These are phyloP conservation scores for Hyposoter didymator DNA, from an alignment of 2,888 invertebrate species.

Conservation along the genomic window DNA sequence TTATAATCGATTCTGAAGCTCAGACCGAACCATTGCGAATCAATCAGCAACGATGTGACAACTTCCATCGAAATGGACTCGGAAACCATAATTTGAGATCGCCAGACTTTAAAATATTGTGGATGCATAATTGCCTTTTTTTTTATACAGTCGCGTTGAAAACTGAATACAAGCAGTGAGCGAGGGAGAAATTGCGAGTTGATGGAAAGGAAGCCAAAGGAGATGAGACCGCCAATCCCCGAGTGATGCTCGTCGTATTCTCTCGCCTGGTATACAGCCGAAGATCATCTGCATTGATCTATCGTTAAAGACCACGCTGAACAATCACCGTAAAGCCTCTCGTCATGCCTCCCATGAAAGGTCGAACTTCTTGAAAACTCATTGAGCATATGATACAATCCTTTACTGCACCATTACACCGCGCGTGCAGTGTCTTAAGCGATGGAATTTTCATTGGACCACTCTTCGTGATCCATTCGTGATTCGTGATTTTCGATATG, in stretches of 20 bases:
- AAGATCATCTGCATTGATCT: slow-evolving; percentile 66
- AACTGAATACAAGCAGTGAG: slow-evolving; percentile 12
- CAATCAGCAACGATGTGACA: not conserved
- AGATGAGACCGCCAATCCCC: slow-evolving; percentile 54
- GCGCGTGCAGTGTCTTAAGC: slow-evolving; percentile 4
- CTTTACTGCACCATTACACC: slow-evolving; percentile 32
- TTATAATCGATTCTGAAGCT: not conserved
- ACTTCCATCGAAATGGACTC: not conserved
- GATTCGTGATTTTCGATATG: slow-evolving; percentile 28
- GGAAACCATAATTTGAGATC: not conserved
- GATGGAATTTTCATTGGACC: slow-evolving; percentile 65
- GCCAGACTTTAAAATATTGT: not conserved
- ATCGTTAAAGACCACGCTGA: slow-evolving; percentile 64
- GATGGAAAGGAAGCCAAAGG: slow-evolving; percentile 61
- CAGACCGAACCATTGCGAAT: not conserved
- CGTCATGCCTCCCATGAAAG: slow-evolving; percentile 63
- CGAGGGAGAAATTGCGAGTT: not conserved
- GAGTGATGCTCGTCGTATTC: slow-evolving; percentile 46
- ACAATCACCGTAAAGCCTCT: slow-evolving; percentile 60
- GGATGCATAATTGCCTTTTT: not conserved
- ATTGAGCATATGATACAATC: slow-evolving; percentile 61
- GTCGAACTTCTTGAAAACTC: slow-evolving; percentile 64
- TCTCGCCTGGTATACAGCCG: slow-evolving; percentile 14
- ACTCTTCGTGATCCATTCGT: slow-evolving; percentile 62
- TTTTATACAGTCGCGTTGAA: not conserved